A percentile compares a stretch with the other conserved stretches of the same genome.
Evolutionary conservation across 64 coral and sea anemone species (phyloP).

Genomic region (Catalaphyllia jardinei): DNA sequence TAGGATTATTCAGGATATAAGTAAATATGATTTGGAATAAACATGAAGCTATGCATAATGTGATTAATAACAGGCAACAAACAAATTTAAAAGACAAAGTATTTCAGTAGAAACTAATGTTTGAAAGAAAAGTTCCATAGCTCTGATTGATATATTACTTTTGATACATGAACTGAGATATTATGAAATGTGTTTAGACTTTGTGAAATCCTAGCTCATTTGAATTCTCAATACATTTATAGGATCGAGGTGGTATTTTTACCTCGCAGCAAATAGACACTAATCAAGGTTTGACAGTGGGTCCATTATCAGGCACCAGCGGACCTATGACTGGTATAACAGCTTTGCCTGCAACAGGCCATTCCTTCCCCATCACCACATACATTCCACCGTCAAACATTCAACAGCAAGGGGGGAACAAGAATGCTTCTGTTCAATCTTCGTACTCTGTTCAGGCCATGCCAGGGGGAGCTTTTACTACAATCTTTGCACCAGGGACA

Average conservation of each 20-base stretch:
- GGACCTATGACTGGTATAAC: slow-evolving; percentile 95
- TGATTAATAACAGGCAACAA: too few relatives aligned
- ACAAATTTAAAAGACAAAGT: too few relatives aligned
- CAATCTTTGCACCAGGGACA: slow-evolving; percentile 90
- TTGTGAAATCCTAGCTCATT: background rate
- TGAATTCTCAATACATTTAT: background rate
- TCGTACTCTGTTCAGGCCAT: slow-evolving; percentile 95
- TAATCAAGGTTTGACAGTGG: slow-evolving; percentile 65
- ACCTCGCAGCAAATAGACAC: slow-evolving; percentile 76
- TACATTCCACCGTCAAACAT: slow-evolving; percentile 86
- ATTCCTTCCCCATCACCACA: slow-evolving; percentile 98
- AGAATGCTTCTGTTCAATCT: slow-evolving; percentile 56
- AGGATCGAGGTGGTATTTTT: slow-evolving; percentile 68
- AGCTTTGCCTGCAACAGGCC: slow-evolving; percentile 79
- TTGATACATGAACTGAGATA: too few relatives aligned
- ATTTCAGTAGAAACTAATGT: too few relatives aligned
- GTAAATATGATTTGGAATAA: too few relatives aligned
- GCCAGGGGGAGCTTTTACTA: slow-evolving; percentile 92
- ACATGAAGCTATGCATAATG: too few relatives aligned
- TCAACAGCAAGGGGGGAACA: slow-evolving; percentile 73
- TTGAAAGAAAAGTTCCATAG: too few relatives aligned
- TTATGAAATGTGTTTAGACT: too few relatives aligned
- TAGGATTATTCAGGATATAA: too few relatives aligned
- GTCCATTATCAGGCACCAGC: slow-evolving; percentile 31
- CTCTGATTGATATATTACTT: too few relatives aligned